Percentiles rank a stretch among this genome's conserved stretches.
Conservation (phyloP, 1,140 invertebrate genomes). For the Phocides pigmalion region DNA sequence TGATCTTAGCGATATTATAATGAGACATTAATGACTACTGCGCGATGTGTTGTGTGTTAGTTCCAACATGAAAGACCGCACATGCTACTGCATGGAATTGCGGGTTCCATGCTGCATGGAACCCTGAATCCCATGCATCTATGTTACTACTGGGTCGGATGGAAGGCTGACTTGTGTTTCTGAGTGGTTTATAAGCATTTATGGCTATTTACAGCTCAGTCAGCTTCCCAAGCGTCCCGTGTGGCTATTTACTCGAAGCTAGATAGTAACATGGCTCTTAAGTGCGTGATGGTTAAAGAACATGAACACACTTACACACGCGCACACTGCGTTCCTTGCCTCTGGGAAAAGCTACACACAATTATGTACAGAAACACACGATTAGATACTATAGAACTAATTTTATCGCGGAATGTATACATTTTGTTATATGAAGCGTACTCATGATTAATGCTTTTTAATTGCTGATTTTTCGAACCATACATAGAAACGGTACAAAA, state of each 20-base stretch:
- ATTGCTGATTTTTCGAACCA: too few species aligned
- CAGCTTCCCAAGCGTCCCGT: slow-evolving; percentile 47
- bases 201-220: slow-evolving; percentile 5
- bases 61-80: slow-evolving; percentile 54
- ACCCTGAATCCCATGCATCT: slow-evolving; percentile 35
- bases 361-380: not conserved
- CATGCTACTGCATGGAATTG: slow-evolving; percentile 39
- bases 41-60: slow-evolving; percentile 65
- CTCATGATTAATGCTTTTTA: too few species aligned
- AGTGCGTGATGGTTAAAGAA: slow-evolving; percentile 63
- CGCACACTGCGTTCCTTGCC: slow-evolving; percentile 52
- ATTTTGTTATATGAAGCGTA: too few species aligned
- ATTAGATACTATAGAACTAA: too few species aligned
- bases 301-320: slow-evolving; percentile 63
- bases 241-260: slow-evolving; percentile 51
- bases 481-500: too few species aligned
- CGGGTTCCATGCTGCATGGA: too few species aligned
- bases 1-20: slow-evolving; percentile 55
- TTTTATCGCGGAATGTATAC: too few species aligned
- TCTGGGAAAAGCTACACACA: slow-evolving; percentile 34
- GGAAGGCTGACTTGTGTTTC: slow-evolving; percentile 36
- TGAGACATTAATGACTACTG: slow-evolving; percentile 49
- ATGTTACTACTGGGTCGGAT: slow-evolving; percentile 47
- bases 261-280: slow-evolving; percentile 48
- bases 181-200: too few species aligned